Evolutionary conservation across 2,888 invertebrate genomes (phyloP).

Genomic region (Agrilus biguttatus): DNA sequence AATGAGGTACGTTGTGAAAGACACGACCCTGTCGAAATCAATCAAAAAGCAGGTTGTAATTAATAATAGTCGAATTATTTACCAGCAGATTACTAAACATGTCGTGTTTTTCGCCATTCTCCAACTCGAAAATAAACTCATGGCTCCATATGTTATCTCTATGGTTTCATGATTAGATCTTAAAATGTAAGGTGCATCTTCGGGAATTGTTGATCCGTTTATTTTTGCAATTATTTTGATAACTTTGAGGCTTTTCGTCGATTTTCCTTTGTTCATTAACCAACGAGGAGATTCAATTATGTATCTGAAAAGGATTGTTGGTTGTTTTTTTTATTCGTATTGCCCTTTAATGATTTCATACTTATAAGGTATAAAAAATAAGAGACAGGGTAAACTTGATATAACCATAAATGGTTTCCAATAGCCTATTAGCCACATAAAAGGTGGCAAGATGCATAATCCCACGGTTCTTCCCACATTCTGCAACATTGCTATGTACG

Average conservation of each 20-base stretch:
- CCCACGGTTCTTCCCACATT: conserved; percentile 38
- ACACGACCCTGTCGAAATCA: conserved; percentile 30
- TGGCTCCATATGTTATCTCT: conserved; percentile 36
- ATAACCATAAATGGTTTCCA: conserved; percentile 36
- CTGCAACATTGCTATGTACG: conserved; percentile 35
- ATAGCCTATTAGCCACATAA: conserved; percentile 35
- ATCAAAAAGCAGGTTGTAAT: not conserved
- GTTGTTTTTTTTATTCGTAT: too few relatives aligned
- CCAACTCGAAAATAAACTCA: conserved; percentile 41
- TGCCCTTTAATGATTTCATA: conserved; percentile 17
- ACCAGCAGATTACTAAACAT: conserved; percentile 42
- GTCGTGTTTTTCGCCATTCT: conserved; percentile 39
- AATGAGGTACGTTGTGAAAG: conserved; percentile 36
- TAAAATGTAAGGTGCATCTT: conserved; percentile 29
- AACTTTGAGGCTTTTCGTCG: conserved; percentile 32
- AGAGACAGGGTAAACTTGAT: conserved; percentile 32
- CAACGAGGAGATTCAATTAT: conserved; percentile 51
- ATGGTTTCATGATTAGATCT: conserved; percentile 15
- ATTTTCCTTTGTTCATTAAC: conserved; percentile 40
- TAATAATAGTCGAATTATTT: conserved; percentile 8
- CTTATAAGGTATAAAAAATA: conserved; percentile 32
- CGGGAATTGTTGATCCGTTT: conserved; percentile 35
- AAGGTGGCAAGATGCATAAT: conserved; percentile 33
- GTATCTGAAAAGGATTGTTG: conserved; percentile 29
- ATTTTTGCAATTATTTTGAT: conserved; percentile 39